A percentile compares a stretch with the other conserved stretches of the same genome.
Evolutionary conservation across 1,140 invertebrate species (phyloP).

Genomic region (fruit fly (Drosophila melanogaster)): Release_6_plus_ISO1_MT NC_004354.4:13097501-13098000

Average conservation of each 20-base stretch:
- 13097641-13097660: slow-evolving; percentile 88
- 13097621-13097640: slow-evolving; percentile 89
- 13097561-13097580: slow-evolving; percentile 57
- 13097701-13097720: slow-evolving; percentile 87
- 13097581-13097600: slow-evolving; percentile 89
- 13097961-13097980: slow-evolving; percentile 55
- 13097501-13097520: slow-evolving; percentile 87
- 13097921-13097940: slow-evolving; percentile 92
- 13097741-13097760: background rate
- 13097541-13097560: slow-evolving; percentile 62
- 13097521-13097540: slow-evolving; percentile 72
- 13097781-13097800: slow-evolving; percentile 91
- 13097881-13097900: slow-evolving; percentile 92
- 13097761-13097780: slow-evolving; percentile 78
- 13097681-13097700: slow-evolving; percentile 88
- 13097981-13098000: slow-evolving; percentile 43
- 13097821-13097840: slow-evolving; percentile 91
- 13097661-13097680: slow-evolving; percentile 87
- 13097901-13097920: slow-evolving; percentile 96
- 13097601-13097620: slow-evolving; percentile 89
- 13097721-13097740: background rate
- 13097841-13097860: slow-evolving; percentile 81
- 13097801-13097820: slow-evolving; percentile 90
- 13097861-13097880: slow-evolving; percentile 86
- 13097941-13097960: slow-evolving; percentile 91